Conservation (phyloP, 2,797 vertebrate genomes). For the Borostomias antarcticus region DNA sequence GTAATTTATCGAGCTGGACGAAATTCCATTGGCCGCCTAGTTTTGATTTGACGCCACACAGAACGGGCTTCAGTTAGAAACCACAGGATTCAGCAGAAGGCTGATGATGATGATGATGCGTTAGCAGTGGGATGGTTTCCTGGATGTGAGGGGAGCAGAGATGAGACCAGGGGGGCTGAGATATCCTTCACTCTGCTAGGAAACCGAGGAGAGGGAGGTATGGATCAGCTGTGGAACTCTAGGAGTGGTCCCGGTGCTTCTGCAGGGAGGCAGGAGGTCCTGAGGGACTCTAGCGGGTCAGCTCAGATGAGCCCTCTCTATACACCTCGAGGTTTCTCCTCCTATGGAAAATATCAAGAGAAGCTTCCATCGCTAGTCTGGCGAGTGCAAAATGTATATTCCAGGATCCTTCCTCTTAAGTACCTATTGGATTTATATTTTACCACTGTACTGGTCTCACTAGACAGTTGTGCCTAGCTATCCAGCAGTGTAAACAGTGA, state of each 20-base stretch:
- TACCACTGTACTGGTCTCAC: no score
- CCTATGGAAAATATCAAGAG: not conserved
- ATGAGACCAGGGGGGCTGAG: no score
- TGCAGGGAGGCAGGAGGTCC: not conserved
- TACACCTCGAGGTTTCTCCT: not conserved
- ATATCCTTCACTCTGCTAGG: not conserved
- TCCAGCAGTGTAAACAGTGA: no score
- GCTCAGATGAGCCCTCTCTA: not conserved
- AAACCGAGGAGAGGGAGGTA: not conserved
- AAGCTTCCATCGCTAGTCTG: no score
- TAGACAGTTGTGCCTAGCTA: no score
- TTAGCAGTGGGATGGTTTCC: not conserved
- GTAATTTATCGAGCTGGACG: no score
- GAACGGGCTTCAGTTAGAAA: no score
- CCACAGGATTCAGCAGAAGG: not conserved
- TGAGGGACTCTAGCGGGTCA: conserved; percentile 8
- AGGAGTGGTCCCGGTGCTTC: not conserved
- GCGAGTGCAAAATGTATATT: no score
- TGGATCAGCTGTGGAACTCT: not conserved
- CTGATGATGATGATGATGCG: not conserved
- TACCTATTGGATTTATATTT: no score
- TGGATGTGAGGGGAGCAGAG: conserved; percentile 1
- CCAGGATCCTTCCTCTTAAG: no score
- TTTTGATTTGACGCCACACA: no score
- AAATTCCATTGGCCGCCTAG: no score